These are phyloP conservation scores for Sarcophaga subvicina DNA, from an alignment of 2,888 invertebrate species.

Conservation along the genomic window DNA sequence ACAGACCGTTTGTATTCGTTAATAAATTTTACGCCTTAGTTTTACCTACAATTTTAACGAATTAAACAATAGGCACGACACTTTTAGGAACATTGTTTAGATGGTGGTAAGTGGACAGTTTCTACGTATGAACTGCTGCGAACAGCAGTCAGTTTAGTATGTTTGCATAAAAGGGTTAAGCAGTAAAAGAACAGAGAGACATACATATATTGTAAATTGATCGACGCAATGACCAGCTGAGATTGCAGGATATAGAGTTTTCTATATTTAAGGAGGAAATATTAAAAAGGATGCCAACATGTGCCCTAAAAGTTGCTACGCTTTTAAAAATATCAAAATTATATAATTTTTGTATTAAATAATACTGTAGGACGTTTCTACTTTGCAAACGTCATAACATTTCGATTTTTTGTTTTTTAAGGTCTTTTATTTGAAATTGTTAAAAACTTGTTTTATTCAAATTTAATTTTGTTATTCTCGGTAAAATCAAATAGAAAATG, in stretches of 20 bases:
- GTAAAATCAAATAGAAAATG: too few species aligned
- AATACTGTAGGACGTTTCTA: too few species aligned
- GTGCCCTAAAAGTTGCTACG: too few species aligned
- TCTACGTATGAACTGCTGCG: conserved; percentile 12
- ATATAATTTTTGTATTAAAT: too few species aligned
- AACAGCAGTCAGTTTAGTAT: conserved; percentile 20
- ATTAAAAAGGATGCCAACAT: too few species aligned
- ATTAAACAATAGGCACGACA: conserved; percentile 28
- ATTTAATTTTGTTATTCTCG: too few species aligned
- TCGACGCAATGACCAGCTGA: conserved; percentile 36
- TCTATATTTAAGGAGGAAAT: too few species aligned
- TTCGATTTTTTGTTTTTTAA: too few species aligned
- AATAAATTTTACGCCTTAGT: conserved; percentile 60
- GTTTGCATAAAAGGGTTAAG: conserved; percentile 56
- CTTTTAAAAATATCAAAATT: too few species aligned
- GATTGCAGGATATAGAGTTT: not conserved
- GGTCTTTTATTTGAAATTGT: too few species aligned
- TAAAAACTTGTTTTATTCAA: too few species aligned
- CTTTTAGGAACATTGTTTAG: conserved; percentile 4
- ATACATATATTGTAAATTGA: conserved; percentile 29
- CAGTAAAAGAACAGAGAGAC: conserved; percentile 22
- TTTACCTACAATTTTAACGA: conserved; percentile 33
- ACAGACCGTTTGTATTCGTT: conserved; percentile 46
- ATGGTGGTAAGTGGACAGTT: not conserved
- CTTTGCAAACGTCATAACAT: too few species aligned